Conservation (phyloP, 2,797 vertebrate genomes). For the Gymnodraco acuticeps region DNA sequence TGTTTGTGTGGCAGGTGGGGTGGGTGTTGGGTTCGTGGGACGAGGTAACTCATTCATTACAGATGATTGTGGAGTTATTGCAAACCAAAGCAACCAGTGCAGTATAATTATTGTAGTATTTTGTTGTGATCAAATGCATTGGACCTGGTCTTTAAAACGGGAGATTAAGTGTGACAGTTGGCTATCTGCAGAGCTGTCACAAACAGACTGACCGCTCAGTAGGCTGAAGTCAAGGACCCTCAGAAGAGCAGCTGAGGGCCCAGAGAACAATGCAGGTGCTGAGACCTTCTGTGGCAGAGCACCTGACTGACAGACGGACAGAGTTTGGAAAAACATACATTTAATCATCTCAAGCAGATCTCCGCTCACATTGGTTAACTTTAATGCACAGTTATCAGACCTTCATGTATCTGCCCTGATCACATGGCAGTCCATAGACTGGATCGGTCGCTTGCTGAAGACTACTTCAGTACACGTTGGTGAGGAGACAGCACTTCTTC, state of each 20-base stretch:
- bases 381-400: not conserved
- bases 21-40: not conserved
- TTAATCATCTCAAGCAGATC: not conserved
- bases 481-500: not conserved
- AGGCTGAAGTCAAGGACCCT: constrained; percentile 58
- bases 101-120: not conserved
- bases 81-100: not conserved
- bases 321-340: not conserved
- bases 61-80: not conserved
- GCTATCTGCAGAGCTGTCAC: constrained; percentile 50
- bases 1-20: not conserved
- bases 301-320: not conserved
- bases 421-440: not conserved
- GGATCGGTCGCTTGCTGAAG: not conserved
- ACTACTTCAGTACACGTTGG: not conserved
- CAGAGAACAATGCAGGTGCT: constrained; percentile 63
- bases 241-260: constrained; percentile 41
- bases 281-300: constrained; percentile 58
- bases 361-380: not conserved
- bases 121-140: not conserved
- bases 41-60: too few relatives aligned
- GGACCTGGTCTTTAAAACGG: not conserved
- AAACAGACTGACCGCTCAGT: constrained; percentile 54
- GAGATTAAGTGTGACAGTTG: not conserved
- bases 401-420: not conserved